These are phyloP conservation scores for Pygmarrhopalites habei DNA, from an alignment of 1,140 invertebrate genomes.

Conservation along the genomic window DNA sequence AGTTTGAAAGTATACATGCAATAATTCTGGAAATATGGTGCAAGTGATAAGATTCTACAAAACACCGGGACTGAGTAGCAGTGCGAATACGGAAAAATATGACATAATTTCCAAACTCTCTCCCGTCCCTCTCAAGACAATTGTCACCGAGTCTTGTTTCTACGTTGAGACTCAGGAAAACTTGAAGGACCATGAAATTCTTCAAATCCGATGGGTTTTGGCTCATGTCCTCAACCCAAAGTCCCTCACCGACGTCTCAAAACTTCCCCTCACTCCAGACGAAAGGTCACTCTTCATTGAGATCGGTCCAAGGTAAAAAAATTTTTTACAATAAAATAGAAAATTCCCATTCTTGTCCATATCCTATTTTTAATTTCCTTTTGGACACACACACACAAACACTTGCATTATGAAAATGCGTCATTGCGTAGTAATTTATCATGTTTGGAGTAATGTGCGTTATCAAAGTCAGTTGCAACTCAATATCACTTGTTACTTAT, in stretches of 20 bases:
- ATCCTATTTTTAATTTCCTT: too few species aligned
- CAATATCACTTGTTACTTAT: too few species aligned
- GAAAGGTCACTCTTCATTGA: conserved; percentile 55
- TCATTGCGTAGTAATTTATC: too few species aligned
- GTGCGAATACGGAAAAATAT: conserved; percentile 36
- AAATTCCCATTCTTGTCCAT: too few species aligned
- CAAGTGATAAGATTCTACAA: conserved; percentile 42
- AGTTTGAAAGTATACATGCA: too few species aligned
- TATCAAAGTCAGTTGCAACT: too few species aligned
- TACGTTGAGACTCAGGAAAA: conserved; percentile 59
- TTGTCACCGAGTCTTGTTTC: conserved; percentile 70
- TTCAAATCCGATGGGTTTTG: conserved; percentile 63
- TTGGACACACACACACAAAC: too few species aligned
- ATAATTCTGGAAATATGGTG: conserved; percentile 35
- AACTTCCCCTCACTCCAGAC: conserved; percentile 43
- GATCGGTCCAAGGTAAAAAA: conserved; percentile 64
- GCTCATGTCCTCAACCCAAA: conserved; percentile 55
- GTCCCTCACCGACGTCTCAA: conserved; percentile 45
- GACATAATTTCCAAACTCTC: conserved; percentile 37
- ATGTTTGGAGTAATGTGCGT: too few species aligned
- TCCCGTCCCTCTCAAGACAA: conserved; percentile 41
- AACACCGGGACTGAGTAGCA: conserved; percentile 41
- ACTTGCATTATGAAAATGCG: too few species aligned
- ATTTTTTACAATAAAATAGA: neutral
- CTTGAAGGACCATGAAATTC: conserved; percentile 50